Percentiles rank a stretch among this genome's conserved stretches.
phyloP scores from a whole-genome alignment of 2,888 invertebrate species.

The Acleris holmiana region DNA sequence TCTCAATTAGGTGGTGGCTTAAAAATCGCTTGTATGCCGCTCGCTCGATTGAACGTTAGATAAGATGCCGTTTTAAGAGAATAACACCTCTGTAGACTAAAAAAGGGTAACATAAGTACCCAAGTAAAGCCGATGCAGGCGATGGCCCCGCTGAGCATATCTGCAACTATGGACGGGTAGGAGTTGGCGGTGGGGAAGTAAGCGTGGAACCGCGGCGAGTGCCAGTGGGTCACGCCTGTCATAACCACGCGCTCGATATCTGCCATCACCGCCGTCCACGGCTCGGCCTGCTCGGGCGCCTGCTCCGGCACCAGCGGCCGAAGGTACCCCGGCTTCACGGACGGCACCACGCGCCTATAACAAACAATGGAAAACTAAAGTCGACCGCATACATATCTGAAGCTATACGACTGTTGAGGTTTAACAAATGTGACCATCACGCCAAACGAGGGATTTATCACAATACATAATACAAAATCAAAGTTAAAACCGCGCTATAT shows the following conservation, averaged over 20 bases:
- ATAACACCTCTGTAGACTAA: neutral
- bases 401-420: no score
- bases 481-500: no score
- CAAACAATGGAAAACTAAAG: conserved; percentile 10
- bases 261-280: conserved; percentile 95
- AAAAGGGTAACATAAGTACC: conserved; percentile 85
- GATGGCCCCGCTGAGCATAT: conserved; percentile 97
- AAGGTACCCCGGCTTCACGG: conserved; percentile 97
- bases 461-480: no score
- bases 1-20: no score
- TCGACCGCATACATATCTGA: no score
- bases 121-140: conserved; percentile 98
- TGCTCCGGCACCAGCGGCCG: conserved; percentile 92
- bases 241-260: conserved; percentile 98
- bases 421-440: no score
- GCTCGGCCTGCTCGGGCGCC: conserved; percentile 93
- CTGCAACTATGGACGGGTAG: conserved; percentile 96
- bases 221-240: conserved; percentile 99
- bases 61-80: no score
- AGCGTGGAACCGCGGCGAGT: conserved; percentile 97
- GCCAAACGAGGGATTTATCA: no score
- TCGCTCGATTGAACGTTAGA: no score
- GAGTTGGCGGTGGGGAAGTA: conserved; percentile 98
- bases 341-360: conserved; percentile 92
- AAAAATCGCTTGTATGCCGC: no score